These are phyloP conservation scores for Sepioteuthis lessoniana DNA, from an alignment of 2,888 invertebrate species.

Conservation along the genomic window DNA sequence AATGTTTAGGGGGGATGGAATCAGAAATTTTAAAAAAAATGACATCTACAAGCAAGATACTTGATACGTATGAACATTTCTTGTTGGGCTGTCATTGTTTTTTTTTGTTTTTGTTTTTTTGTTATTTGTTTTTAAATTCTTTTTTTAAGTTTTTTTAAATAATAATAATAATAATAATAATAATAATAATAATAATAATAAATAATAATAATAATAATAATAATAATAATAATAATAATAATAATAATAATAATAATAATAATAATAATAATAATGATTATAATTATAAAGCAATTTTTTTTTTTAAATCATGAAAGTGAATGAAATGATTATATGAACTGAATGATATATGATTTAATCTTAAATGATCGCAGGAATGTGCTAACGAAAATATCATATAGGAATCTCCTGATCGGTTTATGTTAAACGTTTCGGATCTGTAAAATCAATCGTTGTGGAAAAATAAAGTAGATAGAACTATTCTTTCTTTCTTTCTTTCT, in stretches of 20 bases:
- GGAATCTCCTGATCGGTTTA: neutral
- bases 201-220: neutral
- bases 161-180: too few relatives aligned
- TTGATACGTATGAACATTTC: neutral
- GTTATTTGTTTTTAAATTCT: too few relatives aligned
- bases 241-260: conserved; percentile 7
- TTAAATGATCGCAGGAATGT: neutral
- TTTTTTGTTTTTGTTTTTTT: too few relatives aligned
- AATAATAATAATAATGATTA: neutral
- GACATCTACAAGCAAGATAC: neutral
- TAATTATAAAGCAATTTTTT: neutral
- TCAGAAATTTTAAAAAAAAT: neutral
- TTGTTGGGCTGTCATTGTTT: neutral
- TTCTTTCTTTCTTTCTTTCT: neutral
- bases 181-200: too few relatives aligned
- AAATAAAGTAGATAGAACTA: neutral
- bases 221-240: neutral
- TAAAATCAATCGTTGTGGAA: neutral
- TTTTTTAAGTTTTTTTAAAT: too few relatives aligned
- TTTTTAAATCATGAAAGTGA: neutral
- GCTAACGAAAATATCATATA: neutral
- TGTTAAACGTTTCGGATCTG: neutral
- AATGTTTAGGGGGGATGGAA: neutral
- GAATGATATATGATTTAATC: neutral
- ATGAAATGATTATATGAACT: neutral